A percentile compares a stretch with the other conserved stretches of the same genome.
Conservation (phyloP, 2,113 vertebrate species). For the Crocuta crocuta region DNA sequence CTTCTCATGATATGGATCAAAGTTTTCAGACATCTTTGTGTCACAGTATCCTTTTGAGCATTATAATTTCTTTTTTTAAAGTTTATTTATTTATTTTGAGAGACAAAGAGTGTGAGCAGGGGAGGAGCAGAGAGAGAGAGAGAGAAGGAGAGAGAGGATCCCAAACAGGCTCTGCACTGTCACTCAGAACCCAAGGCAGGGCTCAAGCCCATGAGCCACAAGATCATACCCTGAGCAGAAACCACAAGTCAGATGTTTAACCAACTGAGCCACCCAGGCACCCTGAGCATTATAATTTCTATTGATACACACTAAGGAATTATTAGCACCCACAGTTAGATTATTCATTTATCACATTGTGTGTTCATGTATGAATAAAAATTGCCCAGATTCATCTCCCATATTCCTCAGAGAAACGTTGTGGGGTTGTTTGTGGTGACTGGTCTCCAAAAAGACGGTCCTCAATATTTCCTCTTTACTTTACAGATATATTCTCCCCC, state of each 20-base stretch:
- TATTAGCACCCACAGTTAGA: background rate
- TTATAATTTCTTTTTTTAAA: background rate
- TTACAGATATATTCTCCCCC: background rate
- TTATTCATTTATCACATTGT: background rate
- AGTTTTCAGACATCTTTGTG: background rate
- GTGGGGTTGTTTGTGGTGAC: background rate
- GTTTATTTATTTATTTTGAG: no score
- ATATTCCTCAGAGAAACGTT: background rate
- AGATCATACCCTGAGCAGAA: no score
- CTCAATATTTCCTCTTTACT: background rate
- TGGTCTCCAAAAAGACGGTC: background rate
- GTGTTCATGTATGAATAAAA: background rate
- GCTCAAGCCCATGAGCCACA: no score
- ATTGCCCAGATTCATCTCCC: background rate
- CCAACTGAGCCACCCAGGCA: no score
- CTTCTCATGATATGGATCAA: background rate
- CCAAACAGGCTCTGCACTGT: no score
- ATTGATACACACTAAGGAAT: background rate
- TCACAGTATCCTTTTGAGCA: background rate
- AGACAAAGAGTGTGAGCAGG: no score
- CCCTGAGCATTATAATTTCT: background rate
- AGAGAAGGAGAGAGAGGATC: no score
- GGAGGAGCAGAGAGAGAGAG: no score
- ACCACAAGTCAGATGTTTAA: no score
- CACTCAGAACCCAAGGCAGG: no score